A percentile compares a stretch with the other conserved stretches of the same genome.
Conservation (phyloP, 2,888 invertebrate species). For the Mythimna albipuncta region DNA sequence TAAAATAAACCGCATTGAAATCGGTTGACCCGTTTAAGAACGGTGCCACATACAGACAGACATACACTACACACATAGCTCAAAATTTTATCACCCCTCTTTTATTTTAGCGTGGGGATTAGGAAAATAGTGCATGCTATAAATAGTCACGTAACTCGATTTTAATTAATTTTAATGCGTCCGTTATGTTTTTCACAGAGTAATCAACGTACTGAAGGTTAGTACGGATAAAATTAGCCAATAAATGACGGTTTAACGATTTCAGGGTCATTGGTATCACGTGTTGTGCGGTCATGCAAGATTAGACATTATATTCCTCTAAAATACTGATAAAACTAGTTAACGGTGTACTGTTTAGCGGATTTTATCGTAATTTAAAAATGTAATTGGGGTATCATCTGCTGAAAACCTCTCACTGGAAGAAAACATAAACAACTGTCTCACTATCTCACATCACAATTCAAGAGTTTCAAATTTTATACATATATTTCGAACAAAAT, state of each 20-base stretch:
- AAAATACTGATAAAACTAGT: conserved; percentile 41
- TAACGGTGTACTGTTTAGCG: conserved; percentile 3
- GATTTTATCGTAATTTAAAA: conserved; percentile 2
- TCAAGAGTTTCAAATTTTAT: too few relatives aligned
- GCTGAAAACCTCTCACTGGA: neutral
- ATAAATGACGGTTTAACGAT: conserved; percentile 17
- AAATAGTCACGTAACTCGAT: neutral
- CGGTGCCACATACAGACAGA: too few relatives aligned
- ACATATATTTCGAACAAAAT: too few relatives aligned
- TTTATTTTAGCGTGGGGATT: too few relatives aligned
- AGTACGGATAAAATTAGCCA: conserved; percentile 24
- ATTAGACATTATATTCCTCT: conserved; percentile 32
- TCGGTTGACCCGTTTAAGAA: too few relatives aligned
- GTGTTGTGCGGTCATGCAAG: conserved; percentile 38
- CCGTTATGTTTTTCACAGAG: conserved; percentile 5
- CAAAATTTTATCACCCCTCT: too few relatives aligned
- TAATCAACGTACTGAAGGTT: conserved; percentile 21
- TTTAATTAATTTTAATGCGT: neutral
- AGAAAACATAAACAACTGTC: neutral
- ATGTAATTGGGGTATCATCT: neutral
- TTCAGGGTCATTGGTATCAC: conserved; percentile 51
- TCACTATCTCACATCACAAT: neutral
- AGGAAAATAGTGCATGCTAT: conserved; percentile 2
- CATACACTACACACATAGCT: too few relatives aligned
- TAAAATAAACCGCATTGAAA: too few relatives aligned